Evolutionary conservation across 2,797 vertebrate species (phyloP).

Genomic region (Telmatherina bonti): DNA sequence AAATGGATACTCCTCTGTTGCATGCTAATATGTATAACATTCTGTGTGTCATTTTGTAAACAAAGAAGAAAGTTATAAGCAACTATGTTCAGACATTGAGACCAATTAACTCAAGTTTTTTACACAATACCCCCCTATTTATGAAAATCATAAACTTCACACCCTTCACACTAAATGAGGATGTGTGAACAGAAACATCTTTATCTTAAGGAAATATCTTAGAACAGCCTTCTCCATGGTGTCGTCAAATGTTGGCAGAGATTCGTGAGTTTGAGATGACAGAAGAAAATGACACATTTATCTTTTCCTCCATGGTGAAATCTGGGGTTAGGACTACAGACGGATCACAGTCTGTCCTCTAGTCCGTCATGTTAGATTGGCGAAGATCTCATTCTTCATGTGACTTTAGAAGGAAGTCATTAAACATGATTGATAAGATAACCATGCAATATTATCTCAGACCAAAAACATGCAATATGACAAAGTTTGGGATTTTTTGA

Average conservation of each 20-base stretch:
- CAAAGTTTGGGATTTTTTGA: too few species aligned
- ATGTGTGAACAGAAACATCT: conserved; percentile 5
- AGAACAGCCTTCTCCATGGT: conserved; percentile 16
- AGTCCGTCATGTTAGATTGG: conserved; percentile 13
- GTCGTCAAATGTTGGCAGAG: neutral
- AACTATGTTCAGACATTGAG: conserved; percentile 16
- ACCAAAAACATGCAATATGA: neutral
- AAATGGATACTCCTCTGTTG: conserved; percentile 6
- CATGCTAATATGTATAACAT: conserved; percentile 8
- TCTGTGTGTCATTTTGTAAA: conserved; percentile 4
- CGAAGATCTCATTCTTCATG: conserved; percentile 35
- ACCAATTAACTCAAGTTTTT: conserved; percentile 41
- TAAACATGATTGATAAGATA: neutral
- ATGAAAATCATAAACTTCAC: neutral
- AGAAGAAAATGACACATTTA: conserved; percentile 24
- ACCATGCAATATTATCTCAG: neutral
- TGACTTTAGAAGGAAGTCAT: conserved; percentile 6
- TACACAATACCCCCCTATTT: conserved; percentile 19
- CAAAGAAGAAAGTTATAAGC: conserved; percentile 17
- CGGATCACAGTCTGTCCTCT: too few species aligned
- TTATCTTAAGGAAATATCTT: conserved; percentile 24
- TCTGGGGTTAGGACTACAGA: neutral
- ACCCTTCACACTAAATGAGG: conserved; percentile 8
- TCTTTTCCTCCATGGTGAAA: conserved; percentile 20
- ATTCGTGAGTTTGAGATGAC: conserved; percentile 9